Evolutionary conservation across 2,113 vertebrate genomes (phyloP), one percentile per base, ranked within the genome.

Genomic region (Oreotragus oreotragus): DNA sequence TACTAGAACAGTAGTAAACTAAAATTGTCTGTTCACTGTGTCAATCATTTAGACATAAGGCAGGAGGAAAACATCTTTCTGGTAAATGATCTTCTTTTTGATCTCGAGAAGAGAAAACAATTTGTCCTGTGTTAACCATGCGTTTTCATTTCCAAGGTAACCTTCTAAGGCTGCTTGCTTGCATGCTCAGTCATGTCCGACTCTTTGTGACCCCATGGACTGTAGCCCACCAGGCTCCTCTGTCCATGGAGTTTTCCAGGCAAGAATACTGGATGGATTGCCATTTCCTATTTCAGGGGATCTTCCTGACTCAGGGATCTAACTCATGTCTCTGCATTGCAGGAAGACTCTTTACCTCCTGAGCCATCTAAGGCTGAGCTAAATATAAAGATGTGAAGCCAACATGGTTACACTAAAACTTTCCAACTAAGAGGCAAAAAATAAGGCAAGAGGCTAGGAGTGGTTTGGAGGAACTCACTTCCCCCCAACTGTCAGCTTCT

Each of bases 41-140:
- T 88, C 86, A 73, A 89, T 97, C 94, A 84, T 53, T 94, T 94
- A 94, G 83, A 93, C 7, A 12, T 80, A 94, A 93, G 49, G 70
- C 36, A 64, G 51, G 30, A 98, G 62, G 51, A 94, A 97, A 91
- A 89, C 76, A 95, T 76, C 66, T 88, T 96, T 94, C 49, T 89
- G 88, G 60, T 79, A 94, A 97, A 58, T 86, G 57, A 81, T 91
- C 88, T 96, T 95, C 57, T 60, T 91, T 97, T 94, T 83, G 81
- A 92, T 94, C 70, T 92, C 62, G 6, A 57, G 58, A 77, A 97
- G 51, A 95, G 53, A 95, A 95, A 64, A 94, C 86, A 97, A 81
- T 77, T 33, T 84, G 73, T 84, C 33, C 77, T 49, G 23, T 79
- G 33, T 87, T 88, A 79, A 98, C 77, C 70, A 28, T 45, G 57